Percentiles rank a stretch among this genome's conserved stretches.
phyloP scores from a whole-genome alignment of 2,888 invertebrate species.

The Acanthococcus lagerstroemiae region DNA sequence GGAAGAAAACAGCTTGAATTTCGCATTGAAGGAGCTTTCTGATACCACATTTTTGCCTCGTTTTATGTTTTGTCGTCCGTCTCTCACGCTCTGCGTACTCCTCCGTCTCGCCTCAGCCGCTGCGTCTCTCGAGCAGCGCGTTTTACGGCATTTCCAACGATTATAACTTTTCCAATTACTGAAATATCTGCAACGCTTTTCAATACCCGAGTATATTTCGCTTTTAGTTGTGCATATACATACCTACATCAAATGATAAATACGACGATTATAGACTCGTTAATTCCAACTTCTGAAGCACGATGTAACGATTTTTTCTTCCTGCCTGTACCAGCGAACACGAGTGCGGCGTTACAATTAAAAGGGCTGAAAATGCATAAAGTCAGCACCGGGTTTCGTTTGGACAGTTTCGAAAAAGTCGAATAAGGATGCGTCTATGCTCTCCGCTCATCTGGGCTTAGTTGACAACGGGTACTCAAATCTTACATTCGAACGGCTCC shows the following conservation, averaged over 20 bases:
- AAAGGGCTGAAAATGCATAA: no score
- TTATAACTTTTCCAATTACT: slow-evolving; percentile 29
- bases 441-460: no score
- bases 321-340: no score
- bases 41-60: slow-evolving; percentile 25
- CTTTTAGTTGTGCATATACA: background rate
- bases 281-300: slow-evolving; percentile 25
- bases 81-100: background rate
- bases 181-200: slow-evolving; percentile 28
- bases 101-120: background rate
- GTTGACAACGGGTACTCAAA: no score
- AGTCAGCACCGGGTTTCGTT: no score
- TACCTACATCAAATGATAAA: slow-evolving; percentile 25
- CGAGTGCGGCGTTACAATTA: no score
- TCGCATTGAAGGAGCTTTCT: slow-evolving; percentile 27
- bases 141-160: slow-evolving; percentile 8
- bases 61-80: slow-evolving; percentile 16
- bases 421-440: no score
- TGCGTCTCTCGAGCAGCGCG: background rate
- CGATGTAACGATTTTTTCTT: slow-evolving; percentile 8
- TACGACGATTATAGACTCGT: slow-evolving; percentile 28
- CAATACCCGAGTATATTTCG: slow-evolving; percentile 3
- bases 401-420: no score
- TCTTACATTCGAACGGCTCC: no score
- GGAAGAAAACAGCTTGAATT: slow-evolving; percentile 26